Percentiles rank a stretch among this genome's conserved stretches.
Conservation (phyloP, 2,888 invertebrate species). For the Stictocephala bisonia region DNA sequence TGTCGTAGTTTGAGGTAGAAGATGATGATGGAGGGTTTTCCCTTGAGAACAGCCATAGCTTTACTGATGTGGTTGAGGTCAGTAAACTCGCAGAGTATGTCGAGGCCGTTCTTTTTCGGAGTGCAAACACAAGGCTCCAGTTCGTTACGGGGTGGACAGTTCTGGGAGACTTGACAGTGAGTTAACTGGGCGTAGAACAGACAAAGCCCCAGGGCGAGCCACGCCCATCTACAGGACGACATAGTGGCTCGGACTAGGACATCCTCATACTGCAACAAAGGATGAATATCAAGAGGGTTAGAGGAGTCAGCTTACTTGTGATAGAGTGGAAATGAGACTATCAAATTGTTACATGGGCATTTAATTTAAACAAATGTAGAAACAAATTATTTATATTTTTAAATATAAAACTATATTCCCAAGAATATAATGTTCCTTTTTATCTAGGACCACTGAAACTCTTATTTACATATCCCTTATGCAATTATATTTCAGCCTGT, state of each 20-base stretch:
- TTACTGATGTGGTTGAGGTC: slow-evolving; percentile 80
- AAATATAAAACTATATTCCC: too few relatives aligned
- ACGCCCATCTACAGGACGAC: slow-evolving; percentile 38
- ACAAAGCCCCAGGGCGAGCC: slow-evolving; percentile 20
- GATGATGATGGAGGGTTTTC: slow-evolving; percentile 80
- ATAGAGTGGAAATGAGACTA: too few relatives aligned
- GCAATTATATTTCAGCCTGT: too few relatives aligned
- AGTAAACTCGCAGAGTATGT: slow-evolving; percentile 89
- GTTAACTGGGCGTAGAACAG: slow-evolving; percentile 39
- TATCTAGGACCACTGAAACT: too few relatives aligned
- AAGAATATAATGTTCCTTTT: too few relatives aligned
- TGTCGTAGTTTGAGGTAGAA: slow-evolving; percentile 90
- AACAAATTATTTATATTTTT: too few relatives aligned
- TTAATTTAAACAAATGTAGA: too few relatives aligned
- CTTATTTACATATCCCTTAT: too few relatives aligned
- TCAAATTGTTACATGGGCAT: too few relatives aligned
- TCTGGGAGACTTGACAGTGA: slow-evolving; percentile 44
- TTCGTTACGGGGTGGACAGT: slow-evolving; percentile 79
- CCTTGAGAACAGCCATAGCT: slow-evolving; percentile 85
- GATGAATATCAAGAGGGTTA: too few relatives aligned
- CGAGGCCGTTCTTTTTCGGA: slow-evolving; percentile 89
- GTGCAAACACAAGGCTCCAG: slow-evolving; percentile 85
- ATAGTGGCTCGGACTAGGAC: slow-evolving; percentile 41
- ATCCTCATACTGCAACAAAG: slow-evolving; percentile 43
- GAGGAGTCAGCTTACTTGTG: too few relatives aligned